These are phyloP conservation scores for Mycetomoellerius zeteki DNA, from an alignment of 1,140 invertebrate species.

Conservation along the genomic window DNA sequence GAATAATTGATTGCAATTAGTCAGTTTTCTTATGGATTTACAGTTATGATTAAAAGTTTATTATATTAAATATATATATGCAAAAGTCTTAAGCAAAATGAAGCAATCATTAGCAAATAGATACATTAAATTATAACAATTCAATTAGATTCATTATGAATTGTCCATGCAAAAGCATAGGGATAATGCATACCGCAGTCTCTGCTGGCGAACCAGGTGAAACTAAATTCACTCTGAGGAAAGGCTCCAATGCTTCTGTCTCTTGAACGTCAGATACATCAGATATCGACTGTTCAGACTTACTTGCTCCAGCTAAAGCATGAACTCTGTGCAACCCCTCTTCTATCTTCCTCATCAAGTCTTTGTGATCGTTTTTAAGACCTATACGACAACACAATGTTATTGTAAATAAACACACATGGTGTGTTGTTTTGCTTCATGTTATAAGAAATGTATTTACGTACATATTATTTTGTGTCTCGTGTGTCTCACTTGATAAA, in stretches of 20 bases:
- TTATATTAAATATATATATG: too few relatives aligned
- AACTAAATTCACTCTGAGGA: constrained; percentile 92
- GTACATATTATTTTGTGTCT: constrained; percentile 95
- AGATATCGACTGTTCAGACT: constrained; percentile 39
- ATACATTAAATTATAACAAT: background rate
- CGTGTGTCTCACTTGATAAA: constrained; percentile 95
- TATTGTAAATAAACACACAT: background rate
- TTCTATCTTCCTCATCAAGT: constrained; percentile 95
- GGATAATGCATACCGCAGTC: constrained; percentile 89
- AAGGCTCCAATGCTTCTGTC: constrained; percentile 84
- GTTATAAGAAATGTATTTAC: constrained; percentile 78
- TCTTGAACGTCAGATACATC: constrained; percentile 61
- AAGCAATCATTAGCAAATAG: constrained; percentile 5
- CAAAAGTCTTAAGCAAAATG: constrained; percentile 17
- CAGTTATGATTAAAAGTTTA: too few relatives aligned
- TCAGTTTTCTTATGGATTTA: too few relatives aligned
- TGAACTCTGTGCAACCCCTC: constrained; percentile 90
- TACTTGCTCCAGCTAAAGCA: constrained; percentile 56
- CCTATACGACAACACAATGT: constrained; percentile 86
- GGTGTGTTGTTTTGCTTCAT: background rate
- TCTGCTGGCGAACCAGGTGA: constrained; percentile 93
- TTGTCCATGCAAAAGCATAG: background rate
- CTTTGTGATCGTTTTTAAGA: constrained; percentile 96
- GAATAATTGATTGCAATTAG: too few relatives aligned
- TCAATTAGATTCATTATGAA: background rate